Base-by-base conservation (phyloP, 1,140 invertebrate species). In the Trichonephila inaurata region DNA sequence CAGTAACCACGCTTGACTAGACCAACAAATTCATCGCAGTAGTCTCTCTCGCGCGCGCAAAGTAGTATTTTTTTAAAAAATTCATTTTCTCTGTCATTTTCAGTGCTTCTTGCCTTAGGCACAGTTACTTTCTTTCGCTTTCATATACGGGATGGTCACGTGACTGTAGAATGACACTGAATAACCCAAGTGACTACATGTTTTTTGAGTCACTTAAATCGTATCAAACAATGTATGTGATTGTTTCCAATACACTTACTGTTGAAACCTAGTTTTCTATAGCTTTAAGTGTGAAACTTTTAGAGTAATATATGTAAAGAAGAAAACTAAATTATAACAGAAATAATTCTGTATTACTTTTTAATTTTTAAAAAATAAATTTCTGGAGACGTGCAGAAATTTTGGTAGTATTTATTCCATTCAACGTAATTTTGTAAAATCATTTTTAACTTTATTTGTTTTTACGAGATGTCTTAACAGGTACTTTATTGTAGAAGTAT, bases 91-190 rank as follows among this genome's bases (percentile, higher is more conserved):
- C 60, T 61, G n/a, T 62, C 58, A 33, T 64, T 87, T 61, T 33
- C 6, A 51, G n/a, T n/a, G 8, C 28, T 1, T 28, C 1, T 28
- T 28, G 28, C 85, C 85, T 19, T 60, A 87, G 58, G 85, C 85
- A 87, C 28, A 87, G 28, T 87, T 33, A 8, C 85, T 87, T 87
- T 60, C 85, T 87, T 64, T 87, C 85, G 14, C 85, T 87, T 87
- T 87, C 85, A 28, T 18, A 87, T 33, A 33, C 2, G 33, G 33
- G 14, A 8, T 44, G 19, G 60, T 87, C 85, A 87, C 85, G 61
- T 64, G 85, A 18, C 6, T 87, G 33, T 87, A n/a, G 28, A 28
- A 62, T 87, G 58, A 62, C 58, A 87, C 85, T 62, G 58, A 87
- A 87, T 87, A 87, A 87, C 61, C 24, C 85, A 40, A 12, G 51